Conservation (phyloP, 2,797 vertebrate species). For the Glossophaga mutica region DNA sequence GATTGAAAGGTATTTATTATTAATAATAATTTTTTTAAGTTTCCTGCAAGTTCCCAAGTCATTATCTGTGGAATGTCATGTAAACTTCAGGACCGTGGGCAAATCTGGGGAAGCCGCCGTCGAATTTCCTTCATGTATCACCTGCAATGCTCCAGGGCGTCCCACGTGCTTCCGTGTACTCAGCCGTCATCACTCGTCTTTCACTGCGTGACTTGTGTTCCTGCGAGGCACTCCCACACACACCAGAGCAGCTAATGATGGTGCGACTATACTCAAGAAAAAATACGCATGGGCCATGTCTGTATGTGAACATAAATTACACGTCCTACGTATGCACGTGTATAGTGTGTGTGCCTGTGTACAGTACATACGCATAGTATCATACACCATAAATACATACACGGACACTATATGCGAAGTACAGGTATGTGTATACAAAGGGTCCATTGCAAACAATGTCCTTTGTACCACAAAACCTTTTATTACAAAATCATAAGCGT, state of each 20-base stretch:
- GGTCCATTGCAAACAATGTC: too few species aligned
- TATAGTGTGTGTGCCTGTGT: too few species aligned
- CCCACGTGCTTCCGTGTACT: neutral
- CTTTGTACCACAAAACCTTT: too few species aligned
- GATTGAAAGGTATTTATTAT: neutral
- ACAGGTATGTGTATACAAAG: neutral
- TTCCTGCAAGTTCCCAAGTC: neutral
- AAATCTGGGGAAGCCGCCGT: neutral
- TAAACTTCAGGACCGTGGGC: neutral
- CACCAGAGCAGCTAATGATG: neutral
- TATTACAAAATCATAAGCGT: too few species aligned
- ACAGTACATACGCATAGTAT: neutral
- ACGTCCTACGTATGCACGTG: neutral
- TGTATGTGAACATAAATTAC: neutral
- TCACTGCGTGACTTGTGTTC: neutral
- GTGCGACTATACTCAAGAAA: neutral
- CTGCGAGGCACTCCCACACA: neutral
- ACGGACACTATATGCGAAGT: neutral
- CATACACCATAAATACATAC: too few species aligned
- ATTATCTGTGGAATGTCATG: neutral
- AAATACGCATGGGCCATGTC: neutral
- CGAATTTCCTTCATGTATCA: neutral
- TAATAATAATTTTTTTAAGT: neutral
- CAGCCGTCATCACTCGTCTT: neutral
- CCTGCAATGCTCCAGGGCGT: neutral